These are phyloP conservation scores for Craniophora ligustri DNA, from an alignment of 2,888 invertebrate species.

Conservation along the genomic window DNA sequence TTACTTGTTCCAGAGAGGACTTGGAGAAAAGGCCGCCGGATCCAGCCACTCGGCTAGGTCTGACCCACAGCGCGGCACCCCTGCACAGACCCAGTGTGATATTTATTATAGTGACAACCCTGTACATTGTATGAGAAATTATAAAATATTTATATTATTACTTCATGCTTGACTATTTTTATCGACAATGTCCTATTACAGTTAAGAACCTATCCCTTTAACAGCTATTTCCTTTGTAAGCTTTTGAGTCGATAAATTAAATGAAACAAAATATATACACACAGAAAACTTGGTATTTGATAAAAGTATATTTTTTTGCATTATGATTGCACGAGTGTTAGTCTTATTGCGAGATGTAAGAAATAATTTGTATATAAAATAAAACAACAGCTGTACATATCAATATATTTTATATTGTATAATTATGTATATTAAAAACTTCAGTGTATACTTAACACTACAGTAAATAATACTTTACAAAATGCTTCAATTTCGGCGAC, in stretches of 20 bases:
- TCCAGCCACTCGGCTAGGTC: background rate
- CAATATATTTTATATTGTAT: conserved; percentile 36
- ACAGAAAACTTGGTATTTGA: too few relatives aligned
- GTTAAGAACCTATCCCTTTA: too few relatives aligned
- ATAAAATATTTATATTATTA: conserved; percentile 25
- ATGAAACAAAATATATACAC: too few relatives aligned
- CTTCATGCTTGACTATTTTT: background rate
- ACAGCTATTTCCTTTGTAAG: too few relatives aligned
- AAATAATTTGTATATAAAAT: background rate
- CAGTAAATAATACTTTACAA: conserved; percentile 67
- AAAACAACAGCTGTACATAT: background rate
- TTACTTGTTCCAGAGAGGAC: conserved; percentile 10
- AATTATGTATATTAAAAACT: conserved; percentile 51
- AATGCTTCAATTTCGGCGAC: conserved; percentile 54
- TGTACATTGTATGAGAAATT: conserved; percentile 41
- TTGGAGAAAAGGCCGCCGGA: background rate
- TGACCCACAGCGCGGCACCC: conserved; percentile 1
- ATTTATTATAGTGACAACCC: conserved; percentile 6
- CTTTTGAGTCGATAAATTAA: too few relatives aligned
- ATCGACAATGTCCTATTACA: too few relatives aligned
- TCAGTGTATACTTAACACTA: conserved; percentile 46
- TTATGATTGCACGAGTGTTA: too few relatives aligned
- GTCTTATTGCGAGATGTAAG: too few relatives aligned
- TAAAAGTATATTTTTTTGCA: too few relatives aligned
- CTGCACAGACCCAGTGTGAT: background rate